A percentile compares a stretch with the other conserved stretches of the same genome.
Evolutionary conservation across 1,140 invertebrate species (phyloP).

Genomic region (Zaprionus nigranus): DNA sequence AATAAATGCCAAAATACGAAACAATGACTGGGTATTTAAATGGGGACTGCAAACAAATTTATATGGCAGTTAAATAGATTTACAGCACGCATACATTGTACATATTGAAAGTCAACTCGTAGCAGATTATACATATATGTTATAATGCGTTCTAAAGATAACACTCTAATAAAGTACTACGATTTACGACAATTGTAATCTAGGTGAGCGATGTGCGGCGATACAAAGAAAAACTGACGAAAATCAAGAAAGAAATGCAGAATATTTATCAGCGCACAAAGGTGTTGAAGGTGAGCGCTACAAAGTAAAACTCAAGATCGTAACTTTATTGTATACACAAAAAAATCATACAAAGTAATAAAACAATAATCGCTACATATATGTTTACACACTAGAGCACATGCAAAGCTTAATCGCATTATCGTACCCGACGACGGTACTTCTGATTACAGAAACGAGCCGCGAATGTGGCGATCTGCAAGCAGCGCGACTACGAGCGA

Average conservation of each 20-base stretch:
- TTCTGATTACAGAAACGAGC: slow-evolving; percentile 80
- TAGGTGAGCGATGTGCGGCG: slow-evolving; percentile 75
- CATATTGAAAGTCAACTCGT: slow-evolving; percentile 1
- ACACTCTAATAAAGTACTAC: neutral
- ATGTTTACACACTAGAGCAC: slow-evolving; percentile 34
- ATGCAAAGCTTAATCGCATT: slow-evolving; percentile 35
- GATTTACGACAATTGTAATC: slow-evolving; percentile 18
- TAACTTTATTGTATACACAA: slow-evolving; percentile 42
- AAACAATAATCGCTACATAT: slow-evolving; percentile 29
- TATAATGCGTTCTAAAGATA: neutral
- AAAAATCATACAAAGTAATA: slow-evolving; percentile 34
- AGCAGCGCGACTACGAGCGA: slow-evolving; percentile 77
- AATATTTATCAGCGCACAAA: slow-evolving; percentile 78
- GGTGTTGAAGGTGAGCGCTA: slow-evolving; percentile 71
- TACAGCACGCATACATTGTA: slow-evolving; percentile 1
- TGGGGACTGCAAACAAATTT: slow-evolving; percentile 13
- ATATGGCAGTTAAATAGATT: slow-evolving; percentile 22
- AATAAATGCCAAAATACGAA: slow-evolving; percentile 6
- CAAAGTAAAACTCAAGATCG: slow-evolving; percentile 25
- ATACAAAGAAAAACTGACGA: slow-evolving; percentile 76
- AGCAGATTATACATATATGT: neutral
- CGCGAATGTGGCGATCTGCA: slow-evolving; percentile 68
- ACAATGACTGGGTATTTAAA: slow-evolving; percentile 27
- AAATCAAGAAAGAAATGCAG: slow-evolving; percentile 81
- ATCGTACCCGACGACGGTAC: slow-evolving; percentile 41